Conservation (phyloP, 2,797 vertebrate genomes). For the Varecia variegata region DNA sequence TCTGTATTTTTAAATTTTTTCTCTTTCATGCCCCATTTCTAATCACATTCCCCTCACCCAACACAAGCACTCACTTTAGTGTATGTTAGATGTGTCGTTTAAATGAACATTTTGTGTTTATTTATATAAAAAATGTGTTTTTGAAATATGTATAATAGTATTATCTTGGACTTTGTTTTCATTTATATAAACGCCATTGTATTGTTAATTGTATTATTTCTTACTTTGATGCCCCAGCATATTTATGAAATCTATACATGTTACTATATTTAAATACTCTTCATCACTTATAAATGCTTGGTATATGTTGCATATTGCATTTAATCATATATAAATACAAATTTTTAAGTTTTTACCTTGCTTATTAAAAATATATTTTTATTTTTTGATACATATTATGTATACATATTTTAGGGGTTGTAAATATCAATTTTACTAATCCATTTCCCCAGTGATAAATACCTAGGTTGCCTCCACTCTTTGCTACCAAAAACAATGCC, state of each 20-base stretch:
- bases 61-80: background rate
- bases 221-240: background rate
- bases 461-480: background rate
- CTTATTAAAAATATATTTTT: background rate
- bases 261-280: background rate
- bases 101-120: background rate
- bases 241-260: conserved; percentile 22
- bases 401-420: background rate
- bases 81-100: background rate
- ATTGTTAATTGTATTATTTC: background rate
- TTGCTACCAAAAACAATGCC: background rate
- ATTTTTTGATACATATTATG: background rate
- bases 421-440: background rate
- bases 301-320: background rate
- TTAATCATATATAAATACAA: background rate
- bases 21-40: background rate
- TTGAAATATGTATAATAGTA: background rate
- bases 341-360: background rate
- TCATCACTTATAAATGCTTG: background rate
- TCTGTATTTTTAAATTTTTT: background rate
- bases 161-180: background rate
- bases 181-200: background rate
- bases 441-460: background rate
- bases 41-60: background rate
- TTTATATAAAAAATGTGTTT: background rate